phyloP scores from a whole-genome alignment of 2,113 vertebrate species.

The Genyomyrus donnyi region DNA sequence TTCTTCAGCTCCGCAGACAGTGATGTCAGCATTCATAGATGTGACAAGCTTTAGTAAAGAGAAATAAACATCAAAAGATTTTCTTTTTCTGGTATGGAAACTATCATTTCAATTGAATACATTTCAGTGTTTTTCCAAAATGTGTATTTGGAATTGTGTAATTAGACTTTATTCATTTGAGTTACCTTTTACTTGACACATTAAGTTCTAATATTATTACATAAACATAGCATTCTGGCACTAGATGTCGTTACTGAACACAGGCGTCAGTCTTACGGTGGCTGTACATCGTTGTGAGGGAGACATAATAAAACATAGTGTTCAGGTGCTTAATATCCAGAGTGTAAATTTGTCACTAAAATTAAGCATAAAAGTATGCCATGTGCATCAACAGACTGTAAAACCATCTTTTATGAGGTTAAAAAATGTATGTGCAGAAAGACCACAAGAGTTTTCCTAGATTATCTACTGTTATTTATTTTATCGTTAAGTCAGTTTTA shows the following conservation, averaged over 20 bases:
- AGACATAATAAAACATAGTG: neutral
- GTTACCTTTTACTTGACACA: neutral
- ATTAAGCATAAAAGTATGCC: neutral
- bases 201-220: neutral
- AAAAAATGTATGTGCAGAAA: neutral
- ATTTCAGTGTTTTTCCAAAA: neutral
- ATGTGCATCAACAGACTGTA: neutral
- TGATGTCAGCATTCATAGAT: neutral
- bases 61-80: neutral
- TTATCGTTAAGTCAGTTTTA: neutral
- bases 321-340: neutral
- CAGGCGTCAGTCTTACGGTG: neutral
- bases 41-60: neutral
- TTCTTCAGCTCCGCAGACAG: neutral
- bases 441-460: neutral
- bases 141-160: neutral
- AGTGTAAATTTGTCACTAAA: neutral
- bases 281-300: neutral
- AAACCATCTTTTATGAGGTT: neutral
- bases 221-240: neutral
- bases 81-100: neutral
- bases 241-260: neutral
- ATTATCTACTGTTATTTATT: neutral
- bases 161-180: neutral
- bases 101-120: neutral